phyloP scores from a whole-genome alignment of 2,888 invertebrate genomes.

The Thera britannica region DNA sequence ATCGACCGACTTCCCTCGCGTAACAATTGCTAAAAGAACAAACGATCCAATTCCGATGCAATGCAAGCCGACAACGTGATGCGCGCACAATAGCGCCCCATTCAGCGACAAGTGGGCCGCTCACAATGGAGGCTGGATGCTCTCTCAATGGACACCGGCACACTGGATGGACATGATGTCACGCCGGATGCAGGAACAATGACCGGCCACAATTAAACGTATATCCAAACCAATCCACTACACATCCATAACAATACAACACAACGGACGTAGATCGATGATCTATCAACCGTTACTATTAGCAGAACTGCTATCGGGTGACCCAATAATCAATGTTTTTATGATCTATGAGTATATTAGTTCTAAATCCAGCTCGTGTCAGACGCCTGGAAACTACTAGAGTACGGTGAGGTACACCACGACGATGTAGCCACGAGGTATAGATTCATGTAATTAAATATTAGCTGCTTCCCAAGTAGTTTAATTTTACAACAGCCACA shows the following conservation, averaged over 20 bases:
- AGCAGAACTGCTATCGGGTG: slow-evolving; percentile 13
- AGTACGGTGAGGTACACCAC: background rate
- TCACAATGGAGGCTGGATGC: slow-evolving; percentile 37
- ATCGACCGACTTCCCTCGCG: slow-evolving; percentile 21
- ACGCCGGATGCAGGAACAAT: slow-evolving; percentile 71
- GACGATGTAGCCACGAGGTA: slow-evolving; percentile 5
- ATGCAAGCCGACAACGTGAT: slow-evolving; percentile 48
- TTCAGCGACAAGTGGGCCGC: slow-evolving; percentile 62
- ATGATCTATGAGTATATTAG: background rate
- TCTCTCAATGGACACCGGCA: slow-evolving; percentile 60
- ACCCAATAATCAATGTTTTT: background rate
- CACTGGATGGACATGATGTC: slow-evolving; percentile 57
- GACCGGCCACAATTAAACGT: slow-evolving; percentile 61
- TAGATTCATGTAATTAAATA: slow-evolving; percentile 17
- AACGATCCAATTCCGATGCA: slow-evolving; percentile 42
- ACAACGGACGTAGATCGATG: slow-evolving; percentile 35
- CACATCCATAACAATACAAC: slow-evolving; percentile 8
- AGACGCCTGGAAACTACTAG: background rate
- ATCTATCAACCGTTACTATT: slow-evolving; percentile 26
- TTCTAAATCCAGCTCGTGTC: background rate
- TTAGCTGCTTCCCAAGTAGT: slow-evolving; percentile 29
- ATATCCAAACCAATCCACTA: slow-evolving; percentile 10
- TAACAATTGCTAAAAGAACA: slow-evolving; percentile 41
- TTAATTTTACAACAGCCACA: slow-evolving; percentile 4
- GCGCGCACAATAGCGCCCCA: slow-evolving; percentile 57